Conservation (phyloP, 2,888 invertebrate species). For the Cataglyphis livida region DNA sequence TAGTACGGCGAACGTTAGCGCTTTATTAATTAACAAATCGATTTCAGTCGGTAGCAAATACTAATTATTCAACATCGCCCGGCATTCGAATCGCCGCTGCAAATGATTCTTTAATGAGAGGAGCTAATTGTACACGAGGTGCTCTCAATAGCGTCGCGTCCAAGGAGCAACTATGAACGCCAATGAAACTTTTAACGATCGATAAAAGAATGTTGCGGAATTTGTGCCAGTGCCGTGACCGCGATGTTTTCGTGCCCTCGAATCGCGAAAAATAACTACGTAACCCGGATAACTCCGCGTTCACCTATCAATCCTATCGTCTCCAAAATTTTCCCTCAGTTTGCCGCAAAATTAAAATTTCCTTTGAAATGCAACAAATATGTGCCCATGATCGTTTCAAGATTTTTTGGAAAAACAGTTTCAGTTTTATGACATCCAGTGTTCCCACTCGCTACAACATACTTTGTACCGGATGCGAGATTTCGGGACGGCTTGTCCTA, state of each 20-base stretch:
- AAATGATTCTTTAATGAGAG: constrained; percentile 72
- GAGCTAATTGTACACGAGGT: constrained; percentile 51
- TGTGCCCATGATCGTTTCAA: not conserved
- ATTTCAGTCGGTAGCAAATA: constrained; percentile 70
- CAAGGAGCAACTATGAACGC: constrained; percentile 37
- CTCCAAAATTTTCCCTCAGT: not conserved
- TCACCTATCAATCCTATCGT: not conserved
- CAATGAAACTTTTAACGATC: constrained; percentile 51
- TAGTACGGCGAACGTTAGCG: constrained; percentile 71
- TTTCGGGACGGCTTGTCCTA: not conserved
- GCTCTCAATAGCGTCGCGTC: constrained; percentile 45
- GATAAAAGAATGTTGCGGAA: constrained; percentile 49
- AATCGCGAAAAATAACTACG: not conserved
- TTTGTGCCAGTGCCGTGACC: constrained; percentile 39
- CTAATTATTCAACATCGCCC: constrained; percentile 73
- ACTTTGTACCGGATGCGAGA: not conserved
- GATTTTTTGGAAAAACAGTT: not conserved
- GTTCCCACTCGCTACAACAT: not conserved
- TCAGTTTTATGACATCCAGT: not conserved
- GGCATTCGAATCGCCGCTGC: constrained; percentile 66
- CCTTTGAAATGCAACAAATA: not conserved
- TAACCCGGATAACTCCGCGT: not conserved
- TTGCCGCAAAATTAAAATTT: not conserved
- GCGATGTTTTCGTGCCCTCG: not conserved
- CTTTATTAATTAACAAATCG: constrained; percentile 76